Base-by-base conservation (phyloP, 2,113 vertebrate genomes). In the Microcebus jonahi region DNA sequence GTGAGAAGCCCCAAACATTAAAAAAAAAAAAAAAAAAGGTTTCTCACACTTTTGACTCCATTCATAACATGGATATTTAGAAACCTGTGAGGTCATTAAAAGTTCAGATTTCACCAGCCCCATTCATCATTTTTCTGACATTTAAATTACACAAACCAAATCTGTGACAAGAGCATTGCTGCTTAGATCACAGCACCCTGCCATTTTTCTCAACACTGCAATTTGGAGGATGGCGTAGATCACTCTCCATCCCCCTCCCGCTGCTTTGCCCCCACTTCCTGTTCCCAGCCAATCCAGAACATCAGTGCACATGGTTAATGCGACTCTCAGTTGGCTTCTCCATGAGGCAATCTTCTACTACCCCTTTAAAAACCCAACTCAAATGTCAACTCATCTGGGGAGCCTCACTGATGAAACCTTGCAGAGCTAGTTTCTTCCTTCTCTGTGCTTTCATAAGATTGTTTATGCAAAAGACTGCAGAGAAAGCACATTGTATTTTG, bases 81-180 rank as follows among this genome's bases (percentile, higher is more conserved):
- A 48, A 80, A 65, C 15, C 1, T 80, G 31, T 53, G 45, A 10
- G 25, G n/a, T 88, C 81, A 95, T 65, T 65, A 59, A 88, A 90
- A 95, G 77, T 76, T 88, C 65, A 88, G 53, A 27, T 84, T 92
- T 96, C 79, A 61, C 45, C 12, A 77, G 48, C 23, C 53, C 45
- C 68, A 90, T 67, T 59, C 34, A n/a, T 90, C 67, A 90, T 85
- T 70, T 83, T 71, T 63, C 77, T 91, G 88, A 92, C 48, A 29
- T 94, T 94, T 92, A 96, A 95, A 94, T 87, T 31, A 91, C n/a
- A 96, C 68, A 87, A 89, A 67, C n/a, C 27, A 79, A 89, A 91
- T 82, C 86, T 23, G 31, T 18, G 82, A 65, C 36, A 45, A 73
- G 42, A 90, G 6, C 4, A 25, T 67, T 59, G 53, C 61, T 83